A percentile compares a stretch with the other conserved stretches of the same genome.
Evolutionary conservation across 2,797 vertebrate genomes (phyloP).

Genomic region (Oreochromis grahami): DNA sequence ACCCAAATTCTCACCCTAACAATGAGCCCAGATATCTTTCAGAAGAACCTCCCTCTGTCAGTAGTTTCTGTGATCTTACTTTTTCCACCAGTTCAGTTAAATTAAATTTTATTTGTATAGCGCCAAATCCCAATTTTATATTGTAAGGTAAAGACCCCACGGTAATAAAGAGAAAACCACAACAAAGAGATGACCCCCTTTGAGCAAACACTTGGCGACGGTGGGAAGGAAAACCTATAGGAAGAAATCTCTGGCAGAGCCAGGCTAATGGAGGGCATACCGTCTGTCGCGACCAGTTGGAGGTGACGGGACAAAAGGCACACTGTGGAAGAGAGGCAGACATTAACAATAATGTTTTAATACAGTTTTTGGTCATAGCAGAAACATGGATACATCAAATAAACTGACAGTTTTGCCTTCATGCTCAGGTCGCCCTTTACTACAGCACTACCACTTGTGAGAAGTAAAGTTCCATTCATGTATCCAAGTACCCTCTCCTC

Average conservation of each 20-base stretch:
- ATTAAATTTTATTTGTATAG: background rate
- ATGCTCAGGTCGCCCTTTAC: background rate
- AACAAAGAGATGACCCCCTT: background rate
- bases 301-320: background rate
- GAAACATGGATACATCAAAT: background rate
- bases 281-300: background rate
- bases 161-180: background rate
- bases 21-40: background rate
- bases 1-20: background rate
- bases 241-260: background rate
- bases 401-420: accelerated
- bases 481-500: accelerated
- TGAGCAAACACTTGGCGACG: background rate
- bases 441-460: accelerated
- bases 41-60: background rate
- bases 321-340: background rate
- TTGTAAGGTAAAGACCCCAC: background rate
- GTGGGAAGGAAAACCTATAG: background rate
- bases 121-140: accelerated
- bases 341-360: background rate
- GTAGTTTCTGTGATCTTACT: background rate
- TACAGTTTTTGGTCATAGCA: background rate
- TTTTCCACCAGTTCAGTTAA: background rate
- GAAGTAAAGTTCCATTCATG: background rate
- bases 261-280: background rate